Percentiles rank a stretch among this genome's conserved stretches.
phyloP scores from a whole-genome alignment of 2,113 vertebrate species.

The Lamprologus speciosus region DNA sequence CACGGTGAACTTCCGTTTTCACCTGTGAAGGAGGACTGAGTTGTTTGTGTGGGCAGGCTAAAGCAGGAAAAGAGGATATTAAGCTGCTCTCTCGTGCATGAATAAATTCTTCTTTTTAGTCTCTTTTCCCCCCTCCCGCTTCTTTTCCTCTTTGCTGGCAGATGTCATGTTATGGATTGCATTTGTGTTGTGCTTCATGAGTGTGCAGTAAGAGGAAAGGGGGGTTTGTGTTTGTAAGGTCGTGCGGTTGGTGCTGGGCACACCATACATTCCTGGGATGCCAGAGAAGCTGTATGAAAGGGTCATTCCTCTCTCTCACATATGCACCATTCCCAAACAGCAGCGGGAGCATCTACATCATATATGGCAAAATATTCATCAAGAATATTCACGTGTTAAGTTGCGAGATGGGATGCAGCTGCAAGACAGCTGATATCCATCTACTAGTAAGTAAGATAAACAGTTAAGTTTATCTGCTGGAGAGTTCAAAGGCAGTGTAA shows the following conservation, averaged over 20 bases:
- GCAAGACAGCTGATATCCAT: not conserved
- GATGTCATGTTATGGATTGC: not conserved
- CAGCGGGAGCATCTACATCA: not conserved
- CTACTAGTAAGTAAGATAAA: not conserved
- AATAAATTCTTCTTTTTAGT: not conserved
- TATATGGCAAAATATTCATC: not conserved
- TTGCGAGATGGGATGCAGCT: not conserved
- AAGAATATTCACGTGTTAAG: not conserved
- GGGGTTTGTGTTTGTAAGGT: not conserved
- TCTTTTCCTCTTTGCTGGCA: not conserved
- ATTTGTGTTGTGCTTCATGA: not conserved
- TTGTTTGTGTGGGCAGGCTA: not conserved
- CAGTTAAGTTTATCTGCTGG: not conserved
- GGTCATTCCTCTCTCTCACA: slow-evolving; percentile 5
- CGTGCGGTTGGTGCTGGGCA: slow-evolving; percentile 37
- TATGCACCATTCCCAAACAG: not conserved
- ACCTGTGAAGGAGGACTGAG: not conserved
- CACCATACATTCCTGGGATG: slow-evolving; percentile 59
- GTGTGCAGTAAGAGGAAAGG: not conserved
- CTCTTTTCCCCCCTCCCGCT: rapidly evolving
- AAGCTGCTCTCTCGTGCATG: not conserved
- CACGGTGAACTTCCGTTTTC: not conserved
- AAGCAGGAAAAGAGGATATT: not conserved
- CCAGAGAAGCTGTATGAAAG: slow-evolving; percentile 20
- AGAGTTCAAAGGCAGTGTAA: not conserved